Percentiles rank a stretch among this genome's conserved stretches.
Evolutionary conservation across 2,888 invertebrate genomes (phyloP).

Genomic region (Agrochola circellaris): DNA sequence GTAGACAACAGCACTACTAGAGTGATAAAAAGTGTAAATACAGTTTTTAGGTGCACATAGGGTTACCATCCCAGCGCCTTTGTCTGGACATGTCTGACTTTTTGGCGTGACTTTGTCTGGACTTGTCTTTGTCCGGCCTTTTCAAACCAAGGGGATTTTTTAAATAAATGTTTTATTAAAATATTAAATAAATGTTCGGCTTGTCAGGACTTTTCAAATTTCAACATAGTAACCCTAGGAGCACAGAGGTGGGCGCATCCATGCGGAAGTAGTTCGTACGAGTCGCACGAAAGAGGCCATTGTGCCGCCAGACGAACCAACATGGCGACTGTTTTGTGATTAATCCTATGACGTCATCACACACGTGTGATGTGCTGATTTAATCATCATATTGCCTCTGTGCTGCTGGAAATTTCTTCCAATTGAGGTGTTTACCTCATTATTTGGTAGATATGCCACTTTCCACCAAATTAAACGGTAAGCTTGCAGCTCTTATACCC

Average conservation of each 20-base stretch:
- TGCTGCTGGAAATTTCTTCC: not conserved
- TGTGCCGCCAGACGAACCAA: conserved; percentile 45
- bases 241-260: conserved; percentile 44
- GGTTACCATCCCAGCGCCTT: too few species aligned
- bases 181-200: too few species aligned
- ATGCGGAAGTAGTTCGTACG: conserved; percentile 42
- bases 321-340: conserved; percentile 39
- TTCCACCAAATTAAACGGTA: not conserved
- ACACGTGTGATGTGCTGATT: conserved; percentile 11
- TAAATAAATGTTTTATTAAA: too few species aligned
- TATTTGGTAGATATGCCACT: too few species aligned
- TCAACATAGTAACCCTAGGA: not conserved
- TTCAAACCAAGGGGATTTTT: too few species aligned
- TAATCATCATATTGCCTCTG: not conserved
- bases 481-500: too few species aligned
- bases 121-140: too few species aligned
- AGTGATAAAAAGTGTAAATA: conserved; percentile 17
- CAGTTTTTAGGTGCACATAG: conserved; percentile 13
- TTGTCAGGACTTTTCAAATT: too few species aligned
- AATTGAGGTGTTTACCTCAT: too few species aligned
- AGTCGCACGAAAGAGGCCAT: conserved; percentile 44
- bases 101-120: too few species aligned
- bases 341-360: conserved; percentile 23
- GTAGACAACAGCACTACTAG: too few species aligned
- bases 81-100: too few species aligned